A percentile compares a stretch with the other conserved stretches of the same genome.
Conservation (phyloP, 2,113 vertebrate genomes). For the Grammomys dolichurus region DNA sequence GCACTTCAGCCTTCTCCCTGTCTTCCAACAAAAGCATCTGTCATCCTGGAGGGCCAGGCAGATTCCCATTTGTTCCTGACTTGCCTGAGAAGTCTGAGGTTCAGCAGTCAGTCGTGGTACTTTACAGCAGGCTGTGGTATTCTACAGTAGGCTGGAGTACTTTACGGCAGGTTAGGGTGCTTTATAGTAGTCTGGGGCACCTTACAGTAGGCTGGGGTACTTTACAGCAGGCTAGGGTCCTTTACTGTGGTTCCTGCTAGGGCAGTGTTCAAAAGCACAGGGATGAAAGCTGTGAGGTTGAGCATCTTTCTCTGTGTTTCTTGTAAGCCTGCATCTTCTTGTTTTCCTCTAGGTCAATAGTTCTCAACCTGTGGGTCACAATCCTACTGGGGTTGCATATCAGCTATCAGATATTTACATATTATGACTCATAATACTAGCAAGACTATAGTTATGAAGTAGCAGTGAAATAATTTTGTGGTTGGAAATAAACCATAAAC, state of each 20-base stretch:
- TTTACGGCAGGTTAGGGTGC: not conserved
- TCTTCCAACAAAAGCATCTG: not conserved
- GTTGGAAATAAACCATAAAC: not conserved
- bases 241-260: not conserved
- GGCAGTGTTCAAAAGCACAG: fast-evolving
- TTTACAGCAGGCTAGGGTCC: not conserved
- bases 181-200: not conserved
- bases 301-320: not conserved
- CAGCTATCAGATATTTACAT: not conserved
- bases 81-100: not conserved
- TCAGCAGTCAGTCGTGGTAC: not conserved
- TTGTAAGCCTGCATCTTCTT: no score
- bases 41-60: not conserved
- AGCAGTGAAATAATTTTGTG: not conserved
- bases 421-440: not conserved
- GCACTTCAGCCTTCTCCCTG: not conserved
- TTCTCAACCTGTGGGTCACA: not conserved
- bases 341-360: not conserved
- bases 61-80: not conserved
- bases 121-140: not conserved
- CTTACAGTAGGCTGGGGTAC: not conserved
- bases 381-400: not conserved
- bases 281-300: not conserved
- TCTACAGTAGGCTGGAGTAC: not conserved
- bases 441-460: not conserved